phyloP scores from a whole-genome alignment of 2,113 vertebrate genomes.

The Ammodytes dubius region DNA sequence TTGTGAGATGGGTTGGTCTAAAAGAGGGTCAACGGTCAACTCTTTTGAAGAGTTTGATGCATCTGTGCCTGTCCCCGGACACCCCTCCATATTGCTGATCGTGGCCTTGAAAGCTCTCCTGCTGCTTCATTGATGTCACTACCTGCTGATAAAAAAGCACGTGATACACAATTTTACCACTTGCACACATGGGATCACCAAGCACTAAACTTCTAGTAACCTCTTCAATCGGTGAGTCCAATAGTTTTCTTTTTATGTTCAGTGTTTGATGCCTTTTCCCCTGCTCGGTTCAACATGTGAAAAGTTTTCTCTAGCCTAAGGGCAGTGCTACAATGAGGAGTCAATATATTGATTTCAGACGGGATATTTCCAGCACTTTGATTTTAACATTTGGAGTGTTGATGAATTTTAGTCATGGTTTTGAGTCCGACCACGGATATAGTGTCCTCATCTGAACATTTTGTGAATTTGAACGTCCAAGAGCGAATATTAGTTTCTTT shows the following conservation, averaged over 20 bases:
- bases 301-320: neutral
- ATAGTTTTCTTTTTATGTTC: neutral
- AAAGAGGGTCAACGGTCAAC: constrained; percentile 46
- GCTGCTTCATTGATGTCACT: constrained; percentile 32
- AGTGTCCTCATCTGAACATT: too few relatives aligned
- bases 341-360: neutral
- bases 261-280: neutral
- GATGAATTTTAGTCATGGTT: neutral
- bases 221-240: neutral
- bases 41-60: constrained; percentile 42
- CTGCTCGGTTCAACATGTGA: neutral
- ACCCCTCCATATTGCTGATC: constrained; percentile 4
- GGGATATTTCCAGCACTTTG: too few relatives aligned
- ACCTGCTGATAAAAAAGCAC: constrained; percentile 28
- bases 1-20: constrained; percentile 39
- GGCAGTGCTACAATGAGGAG: neutral
- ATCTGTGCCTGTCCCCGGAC: constrained; percentile 32
- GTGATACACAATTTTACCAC: constrained; percentile 11
- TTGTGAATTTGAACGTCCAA: too few relatives aligned
- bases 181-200: constrained; percentile 9
- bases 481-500: too few relatives aligned
- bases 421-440: too few relatives aligned
- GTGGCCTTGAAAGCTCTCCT: constrained; percentile 41
- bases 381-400: neutral
- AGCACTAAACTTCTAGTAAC: neutral